These are phyloP conservation scores for Parazoanthus swiftii DNA, from an alignment of 92 coral and sea anemone species.

Conservation along the genomic window DNA sequence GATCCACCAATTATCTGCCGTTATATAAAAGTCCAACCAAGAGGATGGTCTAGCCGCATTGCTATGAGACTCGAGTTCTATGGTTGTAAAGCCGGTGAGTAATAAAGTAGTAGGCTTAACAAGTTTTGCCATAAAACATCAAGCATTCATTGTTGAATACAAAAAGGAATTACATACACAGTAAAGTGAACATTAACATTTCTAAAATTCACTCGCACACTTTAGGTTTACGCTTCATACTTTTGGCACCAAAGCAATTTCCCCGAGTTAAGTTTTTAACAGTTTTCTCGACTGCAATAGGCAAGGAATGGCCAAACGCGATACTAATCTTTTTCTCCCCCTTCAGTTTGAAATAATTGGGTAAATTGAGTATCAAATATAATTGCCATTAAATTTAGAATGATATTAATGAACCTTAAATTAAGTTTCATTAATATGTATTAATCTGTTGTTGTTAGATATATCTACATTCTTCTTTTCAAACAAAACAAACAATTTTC, in stretches of 20 bases:
- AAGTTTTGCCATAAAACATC: too few species aligned
- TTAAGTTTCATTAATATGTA: neutral
- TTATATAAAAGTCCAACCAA: constrained; percentile 54
- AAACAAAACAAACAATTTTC: neutral
- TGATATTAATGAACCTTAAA: neutral
- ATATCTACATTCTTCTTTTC: neutral
- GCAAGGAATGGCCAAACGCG: neutral
- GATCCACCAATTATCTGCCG: constrained; percentile 55
- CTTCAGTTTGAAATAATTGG: neutral
- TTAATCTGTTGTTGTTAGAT: neutral
- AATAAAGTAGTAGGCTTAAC: too few species aligned
- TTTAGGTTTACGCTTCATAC: neutral
- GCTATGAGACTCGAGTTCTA: constrained; percentile 63
- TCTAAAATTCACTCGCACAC: too few species aligned
- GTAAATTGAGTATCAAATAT: neutral
- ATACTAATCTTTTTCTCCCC: neutral
- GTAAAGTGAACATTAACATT: too few species aligned
- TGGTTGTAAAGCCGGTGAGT: constrained; percentile 63
- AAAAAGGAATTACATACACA: too few species aligned
- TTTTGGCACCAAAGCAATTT: neutral
- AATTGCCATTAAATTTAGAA: neutral
- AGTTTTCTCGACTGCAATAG: neutral
- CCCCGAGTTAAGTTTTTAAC: neutral
- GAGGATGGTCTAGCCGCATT: constrained; percentile 53
- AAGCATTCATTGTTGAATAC: too few species aligned